Percentiles rank a stretch among this genome's conserved stretches.
phyloP scores from a whole-genome alignment of 2,113 vertebrate species.

The Halcyon senegalensis region DNA sequence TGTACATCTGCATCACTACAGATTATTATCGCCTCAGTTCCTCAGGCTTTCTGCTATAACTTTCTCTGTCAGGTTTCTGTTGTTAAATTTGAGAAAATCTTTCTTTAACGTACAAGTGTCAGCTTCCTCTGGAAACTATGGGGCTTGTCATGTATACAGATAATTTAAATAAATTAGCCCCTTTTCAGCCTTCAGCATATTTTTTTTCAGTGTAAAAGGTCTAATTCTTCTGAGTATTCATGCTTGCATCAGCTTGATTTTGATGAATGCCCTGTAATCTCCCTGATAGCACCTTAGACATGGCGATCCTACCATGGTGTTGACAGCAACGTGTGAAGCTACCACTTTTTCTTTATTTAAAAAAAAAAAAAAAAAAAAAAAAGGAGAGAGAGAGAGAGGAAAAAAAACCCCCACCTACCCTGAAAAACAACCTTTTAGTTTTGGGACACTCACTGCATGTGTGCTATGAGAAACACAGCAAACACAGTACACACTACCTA shows the following conservation, averaged over 20 bases:
- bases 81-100: conserved; percentile 70
- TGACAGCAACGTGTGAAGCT: conserved; percentile 28
- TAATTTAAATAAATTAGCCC: conserved; percentile 81
- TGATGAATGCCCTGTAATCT: conserved; percentile 74
- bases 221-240: conserved; percentile 70
- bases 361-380: neutral
- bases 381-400: no score
- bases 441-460: neutral
- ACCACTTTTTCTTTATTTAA: neutral
- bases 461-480: neutral
- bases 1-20: conserved; percentile 57
- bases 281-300: conserved; percentile 64
- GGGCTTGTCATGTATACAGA: conserved; percentile 74
- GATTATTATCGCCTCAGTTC: conserved; percentile 42
- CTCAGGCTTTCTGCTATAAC: conserved; percentile 47
- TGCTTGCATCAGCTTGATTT: conserved; percentile 78
- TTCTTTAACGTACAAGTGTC: conserved; percentile 68
- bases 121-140: conserved; percentile 68
- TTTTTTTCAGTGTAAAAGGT: conserved; percentile 70
- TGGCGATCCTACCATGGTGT: conserved; percentile 17
- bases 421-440: neutral
- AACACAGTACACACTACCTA: neutral
- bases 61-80: conserved; percentile 60
- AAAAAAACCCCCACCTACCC: no score
- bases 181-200: conserved; percentile 76